Evolutionary conservation across 2,888 invertebrate genomes (phyloP), one percentile per base, ranked within the genome.

Genomic region (Lamellibrachia columna): DNA sequence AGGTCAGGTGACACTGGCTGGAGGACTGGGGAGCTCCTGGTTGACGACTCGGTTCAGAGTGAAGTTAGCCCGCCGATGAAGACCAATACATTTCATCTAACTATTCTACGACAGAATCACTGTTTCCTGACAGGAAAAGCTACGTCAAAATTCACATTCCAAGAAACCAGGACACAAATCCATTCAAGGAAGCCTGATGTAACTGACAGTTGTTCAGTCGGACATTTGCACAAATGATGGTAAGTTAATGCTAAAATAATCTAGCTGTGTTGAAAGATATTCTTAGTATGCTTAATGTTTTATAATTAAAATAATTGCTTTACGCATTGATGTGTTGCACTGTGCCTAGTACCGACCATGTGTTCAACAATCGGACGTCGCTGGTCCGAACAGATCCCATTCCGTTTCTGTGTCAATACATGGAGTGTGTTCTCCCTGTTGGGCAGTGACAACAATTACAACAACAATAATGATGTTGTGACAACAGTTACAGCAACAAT

Each of bases 401-500:
- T 11, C 94, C 95, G 52, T 93, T 95, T 95, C 94, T 96, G 97
- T 93, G 98, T 97, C 92, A 98, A 96, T 95, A 98, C 98, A 96
- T 98, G 98, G 52, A 99, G 97, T 2, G 99, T 98, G 96, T 99
- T 99, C 96, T 98, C 98, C 98, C 96, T 96, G 93, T 40, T 75
- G 22, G 22, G n/a, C 22, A n/a, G 75, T 75, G n/a, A 75, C 22
- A 75, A 75, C 75, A 40, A 40, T 40, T 40, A n/a, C 75, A 75
- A 22, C 75, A 2, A 75, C 75, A 75, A 75, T 15, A 22, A 75
- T 75, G 75, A 75, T 22, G 75, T 75, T 75, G n/a, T 75, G 75
- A 22, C 75, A 75, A 75, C 75, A 75, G 75, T n/a, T 22, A 2
- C 75, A 75, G n/a, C 75, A 22, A 75, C 22, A 22, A 22, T 75